Conservation (phyloP, 2,888 invertebrate genomes). For the Scrobipalpa costella region DNA sequence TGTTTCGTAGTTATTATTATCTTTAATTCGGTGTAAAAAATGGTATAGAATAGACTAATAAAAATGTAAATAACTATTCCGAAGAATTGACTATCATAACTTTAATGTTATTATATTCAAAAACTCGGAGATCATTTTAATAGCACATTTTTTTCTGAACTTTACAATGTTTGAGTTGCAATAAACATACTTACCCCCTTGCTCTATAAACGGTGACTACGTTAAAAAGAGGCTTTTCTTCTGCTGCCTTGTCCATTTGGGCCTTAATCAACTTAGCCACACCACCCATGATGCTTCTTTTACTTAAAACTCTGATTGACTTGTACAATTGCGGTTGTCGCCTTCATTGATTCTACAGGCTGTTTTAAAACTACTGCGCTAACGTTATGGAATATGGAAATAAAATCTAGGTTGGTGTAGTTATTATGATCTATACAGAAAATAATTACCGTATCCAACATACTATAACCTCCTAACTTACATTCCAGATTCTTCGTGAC, state of each 20-base stretch:
- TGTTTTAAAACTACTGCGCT: background rate
- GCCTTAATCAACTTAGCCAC: constrained; percentile 39
- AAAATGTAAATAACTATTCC: too few species aligned
- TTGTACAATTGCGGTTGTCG: background rate
- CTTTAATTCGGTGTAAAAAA: too few species aligned
- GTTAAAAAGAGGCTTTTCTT: constrained; percentile 66
- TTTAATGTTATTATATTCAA: too few species aligned
- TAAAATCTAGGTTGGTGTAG: too few species aligned
- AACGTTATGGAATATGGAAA: too few species aligned
- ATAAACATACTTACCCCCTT: constrained; percentile 56
- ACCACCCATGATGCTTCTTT: constrained; percentile 13
- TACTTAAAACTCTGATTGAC: background rate
- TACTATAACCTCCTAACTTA: too few species aligned
- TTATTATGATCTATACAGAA: too few species aligned
- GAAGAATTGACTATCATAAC: too few species aligned
- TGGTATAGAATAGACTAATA: too few species aligned
- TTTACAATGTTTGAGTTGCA: background rate
- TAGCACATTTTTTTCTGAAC: background rate
- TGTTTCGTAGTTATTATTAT: too few species aligned
- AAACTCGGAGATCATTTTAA: background rate
- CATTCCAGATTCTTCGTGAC: too few species aligned
- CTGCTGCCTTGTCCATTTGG: constrained; percentile 35
- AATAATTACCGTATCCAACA: too few species aligned
- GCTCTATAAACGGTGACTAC: constrained; percentile 66
- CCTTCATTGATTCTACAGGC: background rate